A percentile compares a stretch with the other conserved stretches of the same genome.
Evolutionary conservation across 2,113 vertebrate species (phyloP).

Genomic region (Phalacrocorax carbo): DNA sequence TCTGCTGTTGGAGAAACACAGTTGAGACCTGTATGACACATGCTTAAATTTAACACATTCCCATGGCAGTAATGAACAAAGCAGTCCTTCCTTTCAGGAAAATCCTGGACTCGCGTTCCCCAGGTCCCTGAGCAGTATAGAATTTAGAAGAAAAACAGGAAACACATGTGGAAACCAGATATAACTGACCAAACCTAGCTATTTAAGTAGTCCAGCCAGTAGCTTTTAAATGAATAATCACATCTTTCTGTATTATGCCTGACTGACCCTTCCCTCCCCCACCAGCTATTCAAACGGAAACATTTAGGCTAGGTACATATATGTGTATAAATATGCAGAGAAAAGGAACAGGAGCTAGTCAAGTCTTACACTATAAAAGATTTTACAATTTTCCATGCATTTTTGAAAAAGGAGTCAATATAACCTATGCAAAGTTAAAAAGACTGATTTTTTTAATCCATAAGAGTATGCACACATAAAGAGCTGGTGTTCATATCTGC

Average conservation of each 20-base stretch:
- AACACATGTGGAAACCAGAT: conserved; percentile 85
- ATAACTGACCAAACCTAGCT: conserved; percentile 60
- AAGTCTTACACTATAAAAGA: neutral
- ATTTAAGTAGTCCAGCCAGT: conserved; percentile 49
- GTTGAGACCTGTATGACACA: conserved; percentile 39
- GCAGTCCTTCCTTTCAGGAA: conserved; percentile 82
- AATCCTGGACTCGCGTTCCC: conserved; percentile 74
- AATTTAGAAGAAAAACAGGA: conserved; percentile 87
- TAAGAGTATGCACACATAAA: neutral
- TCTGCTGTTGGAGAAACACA: conserved; percentile 42
- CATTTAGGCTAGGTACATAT: neutral
- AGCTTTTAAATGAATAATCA: conserved; percentile 48
- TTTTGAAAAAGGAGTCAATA: neutral
- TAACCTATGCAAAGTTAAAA: neutral
- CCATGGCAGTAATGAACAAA: conserved; percentile 83
- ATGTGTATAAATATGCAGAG: neutral
- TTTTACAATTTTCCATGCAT: neutral
- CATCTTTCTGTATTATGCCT: conserved; percentile 30
- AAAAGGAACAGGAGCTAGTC: neutral
- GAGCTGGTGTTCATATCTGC: neutral
- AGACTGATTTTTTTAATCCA: neutral
- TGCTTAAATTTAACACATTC: conserved; percentile 81
- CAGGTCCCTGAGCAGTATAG: conserved; percentile 63
- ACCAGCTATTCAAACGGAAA: neutral
- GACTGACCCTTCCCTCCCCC: neutral